A percentile compares a stretch with the other conserved stretches of the same genome.
Evolutionary conservation across 2,797 vertebrate species (phyloP).

Genomic region (Sebastes steindachneri): DNA sequence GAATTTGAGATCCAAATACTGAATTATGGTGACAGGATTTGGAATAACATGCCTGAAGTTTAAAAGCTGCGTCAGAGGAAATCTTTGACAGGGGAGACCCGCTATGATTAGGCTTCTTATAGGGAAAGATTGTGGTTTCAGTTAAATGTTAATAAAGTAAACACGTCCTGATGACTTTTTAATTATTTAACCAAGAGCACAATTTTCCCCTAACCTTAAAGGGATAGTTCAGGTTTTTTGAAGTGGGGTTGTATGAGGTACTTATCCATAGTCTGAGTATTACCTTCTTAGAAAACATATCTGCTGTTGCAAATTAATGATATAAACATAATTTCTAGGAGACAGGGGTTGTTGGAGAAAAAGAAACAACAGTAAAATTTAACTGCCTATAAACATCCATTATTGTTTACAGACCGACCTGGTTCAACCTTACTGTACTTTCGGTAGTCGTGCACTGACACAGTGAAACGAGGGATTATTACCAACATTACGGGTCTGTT

Average conservation of each 20-base stretch:
- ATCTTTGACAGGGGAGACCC: not conserved
- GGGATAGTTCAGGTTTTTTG: too few relatives aligned
- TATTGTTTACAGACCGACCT: not conserved
- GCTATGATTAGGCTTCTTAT: not conserved
- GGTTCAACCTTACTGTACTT: not conserved
- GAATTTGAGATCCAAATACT: not conserved
- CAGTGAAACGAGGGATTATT: conserved; percentile 12
- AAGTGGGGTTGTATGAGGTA: too few relatives aligned
- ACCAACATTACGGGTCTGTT: not conserved
- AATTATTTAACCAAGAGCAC: not conserved
- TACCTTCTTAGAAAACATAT: not conserved
- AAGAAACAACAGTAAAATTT: not conserved
- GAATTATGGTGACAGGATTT: not conserved
- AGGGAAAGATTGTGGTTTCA: not conserved
- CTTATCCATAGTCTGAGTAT: too few relatives aligned
- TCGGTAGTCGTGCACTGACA: not conserved
- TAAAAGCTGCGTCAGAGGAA: not conserved
- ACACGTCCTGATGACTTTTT: not conserved
- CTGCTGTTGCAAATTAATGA: not conserved
- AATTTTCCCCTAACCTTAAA: not conserved
- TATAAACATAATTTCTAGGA: not conserved
- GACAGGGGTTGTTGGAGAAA: not conserved
- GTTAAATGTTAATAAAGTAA: not conserved
- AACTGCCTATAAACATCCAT: not conserved
- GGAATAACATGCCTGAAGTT: not conserved